Evolutionary conservation across 2,113 vertebrate species (phyloP), one percentile per base, ranked within the genome.

Genomic region (Rallus limicola): DNA sequence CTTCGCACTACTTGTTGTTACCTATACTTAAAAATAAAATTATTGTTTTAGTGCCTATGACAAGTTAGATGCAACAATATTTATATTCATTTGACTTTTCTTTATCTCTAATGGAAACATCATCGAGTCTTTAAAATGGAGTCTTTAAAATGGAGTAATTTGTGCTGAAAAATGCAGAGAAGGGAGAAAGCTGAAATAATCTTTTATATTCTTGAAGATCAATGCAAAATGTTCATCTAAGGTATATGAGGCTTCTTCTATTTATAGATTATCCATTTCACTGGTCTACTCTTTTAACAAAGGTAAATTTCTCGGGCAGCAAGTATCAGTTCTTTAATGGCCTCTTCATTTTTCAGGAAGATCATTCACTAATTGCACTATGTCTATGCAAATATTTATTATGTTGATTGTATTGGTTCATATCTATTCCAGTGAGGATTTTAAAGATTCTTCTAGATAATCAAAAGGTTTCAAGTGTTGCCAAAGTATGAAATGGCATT

Each of bases 391-490:
- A 76, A 69, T 79, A 71, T 65, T 92, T 59, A 44, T 59, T 74
- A 25, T 38, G 13, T 33, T 0, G 0, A 0, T 87, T 81, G 21
- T 52, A 48, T 28, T 70, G 10, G 4, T 72, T 86, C 16, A 78
- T 46, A 63, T 58, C 8, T 42, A 36, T 75, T 77, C 12, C 11
- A 9, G 3, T 58, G 19, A 6, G 53, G n/a, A 58, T 70, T 62
- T 89, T 65, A 76, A 88, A 34, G 25, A 50, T 74, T 64, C 59
- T 75, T 82, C 31, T 75, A 62, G 68, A 68, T 42, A 88, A 68
- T 69, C 10, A n/a, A 26, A 87, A 56, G 9, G 3, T 59, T 92
- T 71, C 26, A 79, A 33, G 4, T 56, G 8, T 80, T 95, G 44
- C 52, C 92, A 64, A 94, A 75, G 29, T 77, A 33, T 60, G 40